Conservation (phyloP, 2,797 vertebrate species). For the Falco cherrug region DNA sequence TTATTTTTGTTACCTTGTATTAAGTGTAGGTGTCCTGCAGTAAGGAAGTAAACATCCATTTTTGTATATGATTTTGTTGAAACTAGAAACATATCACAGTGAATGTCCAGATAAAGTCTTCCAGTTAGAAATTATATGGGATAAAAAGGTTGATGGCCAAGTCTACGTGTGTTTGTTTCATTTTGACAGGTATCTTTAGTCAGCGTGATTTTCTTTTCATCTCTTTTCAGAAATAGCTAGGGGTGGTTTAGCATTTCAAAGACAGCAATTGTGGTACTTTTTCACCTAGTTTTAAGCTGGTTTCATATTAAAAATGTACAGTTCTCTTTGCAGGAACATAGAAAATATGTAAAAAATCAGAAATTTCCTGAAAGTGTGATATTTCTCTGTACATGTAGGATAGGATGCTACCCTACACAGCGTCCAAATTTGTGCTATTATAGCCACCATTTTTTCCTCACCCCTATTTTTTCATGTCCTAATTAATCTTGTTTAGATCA, state of each 20-base stretch:
- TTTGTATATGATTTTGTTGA: not conserved
- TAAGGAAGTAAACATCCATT: not conserved
- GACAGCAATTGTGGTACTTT: not conserved
- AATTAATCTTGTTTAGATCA: not conserved
- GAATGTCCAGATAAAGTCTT: not conserved
- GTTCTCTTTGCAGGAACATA: not conserved
- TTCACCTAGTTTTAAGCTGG: not conserved
- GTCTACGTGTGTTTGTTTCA: not conserved
- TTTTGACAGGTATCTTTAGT: not conserved
- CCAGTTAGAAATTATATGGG: not conserved
- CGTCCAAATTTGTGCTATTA: not conserved
- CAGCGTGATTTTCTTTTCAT: not conserved
- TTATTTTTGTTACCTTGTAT: not conserved
- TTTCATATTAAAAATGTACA: not conserved
- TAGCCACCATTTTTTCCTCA: not conserved
- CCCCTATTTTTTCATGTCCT: not conserved
- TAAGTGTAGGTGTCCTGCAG: not conserved
- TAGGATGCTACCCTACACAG: not conserved
- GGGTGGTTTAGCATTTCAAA: not conserved
- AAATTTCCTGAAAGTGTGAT: not conserved
- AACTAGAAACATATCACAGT: not conserved
- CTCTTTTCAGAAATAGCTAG: not conserved
- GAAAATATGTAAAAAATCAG: not conserved
- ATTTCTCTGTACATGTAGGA: not conserved
- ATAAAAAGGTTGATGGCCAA: not conserved